Conservation (phyloP, 2,113 vertebrate genomes). For the Morphnarchus princeps region DNA sequence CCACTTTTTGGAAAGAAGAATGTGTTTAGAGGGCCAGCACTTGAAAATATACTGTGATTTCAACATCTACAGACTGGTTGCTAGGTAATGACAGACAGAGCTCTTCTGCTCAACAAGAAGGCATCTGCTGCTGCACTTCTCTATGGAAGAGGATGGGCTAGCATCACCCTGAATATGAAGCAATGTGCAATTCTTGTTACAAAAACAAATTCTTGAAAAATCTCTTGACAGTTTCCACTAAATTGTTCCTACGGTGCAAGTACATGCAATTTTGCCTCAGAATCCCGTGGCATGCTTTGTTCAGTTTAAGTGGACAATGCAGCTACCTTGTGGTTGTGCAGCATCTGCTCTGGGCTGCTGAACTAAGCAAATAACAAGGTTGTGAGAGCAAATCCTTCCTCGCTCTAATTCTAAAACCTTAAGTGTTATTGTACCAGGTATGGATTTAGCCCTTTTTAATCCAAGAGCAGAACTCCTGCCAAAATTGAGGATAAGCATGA, state of each 20-base stretch:
- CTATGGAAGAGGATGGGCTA: not conserved
- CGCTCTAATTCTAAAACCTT: not conserved
- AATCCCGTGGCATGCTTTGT: not conserved
- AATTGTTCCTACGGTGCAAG: not conserved
- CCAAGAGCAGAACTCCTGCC: not conserved
- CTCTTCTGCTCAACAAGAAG: not conserved
- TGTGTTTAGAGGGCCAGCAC: not conserved
- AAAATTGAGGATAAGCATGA: not conserved
- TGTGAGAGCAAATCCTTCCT: not conserved
- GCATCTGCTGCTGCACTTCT: not conserved
- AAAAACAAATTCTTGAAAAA: not conserved
- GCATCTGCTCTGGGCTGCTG: not conserved
- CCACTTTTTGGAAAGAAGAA: not conserved
- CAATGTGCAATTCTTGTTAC: not conserved
- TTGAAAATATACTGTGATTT: not conserved
- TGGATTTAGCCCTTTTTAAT: not conserved
- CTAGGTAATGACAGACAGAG: not conserved
- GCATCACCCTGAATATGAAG: not conserved
- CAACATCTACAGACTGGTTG: not conserved
- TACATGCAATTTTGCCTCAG: not conserved
- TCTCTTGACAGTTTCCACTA: not conserved
- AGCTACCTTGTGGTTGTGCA: not conserved
- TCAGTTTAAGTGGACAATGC: not conserved
- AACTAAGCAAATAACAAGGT: not conserved
- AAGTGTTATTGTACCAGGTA: not conserved